Evolutionary conservation across 2,113 vertebrate genomes (phyloP), one percentile per base, ranked within the genome.

Genomic region (Pseudopipra pipra): DNA sequence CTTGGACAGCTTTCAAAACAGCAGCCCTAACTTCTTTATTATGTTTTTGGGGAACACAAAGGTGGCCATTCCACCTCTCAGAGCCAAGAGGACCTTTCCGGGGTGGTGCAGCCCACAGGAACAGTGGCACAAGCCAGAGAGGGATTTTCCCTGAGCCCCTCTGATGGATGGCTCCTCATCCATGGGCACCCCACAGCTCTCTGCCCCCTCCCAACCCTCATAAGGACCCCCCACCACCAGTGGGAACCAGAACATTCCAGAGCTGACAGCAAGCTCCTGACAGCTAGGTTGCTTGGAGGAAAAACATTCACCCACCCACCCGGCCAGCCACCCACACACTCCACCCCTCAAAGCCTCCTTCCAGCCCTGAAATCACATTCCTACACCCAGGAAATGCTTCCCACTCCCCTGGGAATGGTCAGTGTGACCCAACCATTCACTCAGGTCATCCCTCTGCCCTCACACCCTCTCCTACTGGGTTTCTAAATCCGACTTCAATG

Each of bases 401-500:
- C 37, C 52, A 37, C 35, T 37, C 10, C 37, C n/a, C 25, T 46
- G 44, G 21, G 21, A 21, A 7, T 20, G 44, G 44, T 20, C 46
- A 21, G 46, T 21, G 10, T 11, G 46, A 46, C 46, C 46, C 21
- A 20, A 46, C 46, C 95, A 92, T 68, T 91, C 84, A 87, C 61
- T 85, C 8, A 20, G 41, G 68, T 92, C 93, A 86, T 83, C 87
- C 85, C 74, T 97, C 90, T 90, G 66, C 44, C 75, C 30, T 14
- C 6, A 19, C 1, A 19, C 1, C 1, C 6, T 90, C 92, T 85
- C 13, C 31, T 67, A 39, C 55, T 46, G 43, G 61, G 74, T 87
- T 95, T 79, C 23, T n/a, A 84, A 92, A 95, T 89, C 85, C 96
- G 87, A 97, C 73, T 95, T 94, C 30, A 9, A 62, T 90, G 67